These are phyloP conservation scores for Gambusia yucatana DNA, from an alignment of 2,797 vertebrate genomes.

Conservation along the genomic window DNA sequence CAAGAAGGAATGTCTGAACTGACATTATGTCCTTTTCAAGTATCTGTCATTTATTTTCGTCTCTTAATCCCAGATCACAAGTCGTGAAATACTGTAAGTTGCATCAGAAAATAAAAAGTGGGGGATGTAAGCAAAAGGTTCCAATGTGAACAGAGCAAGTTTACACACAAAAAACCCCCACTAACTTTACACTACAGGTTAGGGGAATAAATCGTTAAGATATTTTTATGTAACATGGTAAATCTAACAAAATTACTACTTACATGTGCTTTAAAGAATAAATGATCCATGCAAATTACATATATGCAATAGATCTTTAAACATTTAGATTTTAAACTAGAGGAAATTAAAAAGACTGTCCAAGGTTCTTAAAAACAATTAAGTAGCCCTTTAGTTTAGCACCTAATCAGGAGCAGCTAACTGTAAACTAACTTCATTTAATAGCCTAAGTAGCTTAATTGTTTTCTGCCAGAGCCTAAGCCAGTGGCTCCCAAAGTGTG, in stretches of 20 bases:
- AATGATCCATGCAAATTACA: neutral
- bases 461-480: neutral
- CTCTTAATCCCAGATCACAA: constrained; percentile 2
- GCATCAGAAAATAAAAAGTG: neutral
- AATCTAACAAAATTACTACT: neutral
- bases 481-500: too few species aligned
- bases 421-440: neutral
- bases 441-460: too few species aligned
- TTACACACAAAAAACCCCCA: neutral
- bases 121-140: neutral
- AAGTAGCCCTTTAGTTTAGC: neutral
- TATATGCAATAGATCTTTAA: neutral
- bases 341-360: neutral
- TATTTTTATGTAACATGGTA: neutral
- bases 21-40: neutral
- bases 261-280: neutral
- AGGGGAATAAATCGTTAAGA: neutral
- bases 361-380: too few species aligned
- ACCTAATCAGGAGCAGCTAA: neutral
- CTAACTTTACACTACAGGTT: neutral
- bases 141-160: neutral
- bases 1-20: constrained; percentile 5
- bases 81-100: neutral
- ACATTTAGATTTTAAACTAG: neutral
- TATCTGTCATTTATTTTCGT: neutral